phyloP scores from a whole-genome alignment of 2,797 vertebrate genomes.

The Lateolabrax maculatus region DNA sequence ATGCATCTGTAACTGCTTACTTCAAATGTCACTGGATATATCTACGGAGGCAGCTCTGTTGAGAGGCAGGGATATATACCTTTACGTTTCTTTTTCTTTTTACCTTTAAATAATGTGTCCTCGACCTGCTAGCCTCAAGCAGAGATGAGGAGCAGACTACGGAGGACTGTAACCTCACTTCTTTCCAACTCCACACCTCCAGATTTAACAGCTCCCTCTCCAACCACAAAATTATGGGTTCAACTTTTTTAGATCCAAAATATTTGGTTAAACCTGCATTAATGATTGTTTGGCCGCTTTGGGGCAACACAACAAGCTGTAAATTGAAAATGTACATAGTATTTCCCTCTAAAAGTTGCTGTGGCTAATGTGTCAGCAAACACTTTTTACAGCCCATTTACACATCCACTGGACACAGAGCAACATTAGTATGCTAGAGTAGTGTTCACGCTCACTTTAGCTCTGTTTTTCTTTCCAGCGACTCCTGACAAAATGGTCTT shows the following conservation, averaged over 20 bases:
- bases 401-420: neutral
- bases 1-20: neutral
- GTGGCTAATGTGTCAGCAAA: neutral
- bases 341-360: neutral
- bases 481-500: neutral
- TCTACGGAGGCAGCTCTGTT: neutral
- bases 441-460: neutral
- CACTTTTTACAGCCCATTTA: too few species aligned
- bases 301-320: neutral
- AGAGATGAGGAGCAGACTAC: too few species aligned
- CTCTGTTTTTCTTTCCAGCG: neutral
- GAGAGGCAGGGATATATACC: neutral
- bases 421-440: neutral
- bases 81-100: too few species aligned
- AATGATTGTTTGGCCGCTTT: too few species aligned
- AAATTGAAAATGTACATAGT: neutral
- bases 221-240: too few species aligned
- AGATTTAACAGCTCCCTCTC: too few species aligned
- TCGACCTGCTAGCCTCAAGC: too few species aligned
- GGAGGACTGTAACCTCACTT: too few species aligned
- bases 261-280: too few species aligned
- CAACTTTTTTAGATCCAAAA: too few species aligned
- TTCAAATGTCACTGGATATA: neutral
- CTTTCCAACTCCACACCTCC: too few species aligned
- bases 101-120: too few species aligned